Percentiles rank a stretch among this genome's conserved stretches.
These are phyloP conservation scores for Psephotus haematonotus DNA, from an alignment of 2,113 vertebrate genomes.

Conservation along the genomic window DNA sequence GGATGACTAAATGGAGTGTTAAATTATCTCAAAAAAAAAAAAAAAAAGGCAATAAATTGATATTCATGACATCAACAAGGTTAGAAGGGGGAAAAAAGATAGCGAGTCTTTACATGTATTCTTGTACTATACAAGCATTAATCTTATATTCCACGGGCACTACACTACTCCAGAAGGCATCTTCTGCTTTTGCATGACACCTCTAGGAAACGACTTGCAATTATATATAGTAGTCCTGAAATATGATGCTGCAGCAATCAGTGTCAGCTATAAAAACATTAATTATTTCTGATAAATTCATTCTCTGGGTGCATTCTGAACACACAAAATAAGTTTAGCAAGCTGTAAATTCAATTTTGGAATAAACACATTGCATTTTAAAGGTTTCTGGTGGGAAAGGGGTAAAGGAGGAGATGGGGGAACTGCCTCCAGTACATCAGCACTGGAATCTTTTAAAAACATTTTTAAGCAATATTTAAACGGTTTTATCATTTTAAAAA, in stretches of 20 bases:
- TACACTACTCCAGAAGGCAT: constrained; percentile 10
- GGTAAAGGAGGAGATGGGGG: neutral
- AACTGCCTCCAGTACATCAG: neutral
- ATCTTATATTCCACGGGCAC: constrained; percentile 12
- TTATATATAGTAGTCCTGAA: neutral
- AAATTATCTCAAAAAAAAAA: constrained; percentile 61
- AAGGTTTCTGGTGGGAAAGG: neutral
- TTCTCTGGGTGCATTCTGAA: neutral
- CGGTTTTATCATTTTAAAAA: neutral
- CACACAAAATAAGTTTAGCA: neutral
- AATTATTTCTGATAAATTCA: constrained; percentile 58
- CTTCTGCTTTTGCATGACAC: constrained; percentile 31
- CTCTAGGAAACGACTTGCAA: constrained; percentile 58
- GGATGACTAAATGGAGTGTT: constrained; percentile 67
- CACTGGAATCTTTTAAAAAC: neutral
- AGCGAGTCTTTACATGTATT: neutral
- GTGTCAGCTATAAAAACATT: constrained; percentile 18
- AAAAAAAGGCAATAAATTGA: neutral
- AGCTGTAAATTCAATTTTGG: neutral
- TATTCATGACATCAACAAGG: constrained; percentile 46
- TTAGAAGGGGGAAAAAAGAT: constrained; percentile 9
- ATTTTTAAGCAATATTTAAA: neutral
- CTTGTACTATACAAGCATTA: constrained; percentile 17
- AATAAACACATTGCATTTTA: neutral
- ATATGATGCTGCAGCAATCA: constrained; percentile 41